Conservation (phyloP, 2,888 invertebrate genomes). For the Megastigmus dorsalis region DNA sequence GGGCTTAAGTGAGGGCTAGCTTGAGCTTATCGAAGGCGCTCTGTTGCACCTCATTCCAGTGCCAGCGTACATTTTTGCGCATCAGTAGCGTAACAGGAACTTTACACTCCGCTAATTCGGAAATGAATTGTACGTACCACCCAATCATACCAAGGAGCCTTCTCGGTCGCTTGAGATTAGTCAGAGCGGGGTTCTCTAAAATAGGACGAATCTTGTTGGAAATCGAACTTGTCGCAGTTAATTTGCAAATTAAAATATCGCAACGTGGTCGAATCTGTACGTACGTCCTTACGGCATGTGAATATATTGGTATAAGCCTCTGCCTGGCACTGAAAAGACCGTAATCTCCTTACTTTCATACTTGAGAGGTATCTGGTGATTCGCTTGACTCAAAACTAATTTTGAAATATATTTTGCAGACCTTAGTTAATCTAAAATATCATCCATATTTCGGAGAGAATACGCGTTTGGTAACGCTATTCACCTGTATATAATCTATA, state of each 20-base stretch:
- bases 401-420: too few relatives aligned
- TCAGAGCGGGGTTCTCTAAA: slow-evolving; percentile 37
- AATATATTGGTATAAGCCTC: too few relatives aligned
- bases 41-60: slow-evolving; percentile 25
- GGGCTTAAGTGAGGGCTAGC: slow-evolving; percentile 37
- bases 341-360: not conserved
- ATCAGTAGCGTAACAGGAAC: slow-evolving; percentile 35
- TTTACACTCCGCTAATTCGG: not conserved
- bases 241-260: not conserved
- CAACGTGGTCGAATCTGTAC: not conserved
- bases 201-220: not conserved
- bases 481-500: too few relatives aligned
- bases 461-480: not conserved
- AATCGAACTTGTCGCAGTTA: too few relatives aligned
- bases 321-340: too few relatives aligned
- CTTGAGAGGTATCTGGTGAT: not conserved
- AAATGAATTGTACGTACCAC: slow-evolving; percentile 62
- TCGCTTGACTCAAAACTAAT: not conserved
- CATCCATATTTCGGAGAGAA: not conserved
- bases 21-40: slow-evolving; percentile 39
- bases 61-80: slow-evolving; percentile 46
- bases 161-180: slow-evolving; percentile 55
- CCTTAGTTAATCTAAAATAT: not conserved
- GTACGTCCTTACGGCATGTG: not conserved
- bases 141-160: slow-evolving; percentile 61